phyloP scores from a whole-genome alignment of 2,113 vertebrate species.

The Dolichotis patagonum region DNA sequence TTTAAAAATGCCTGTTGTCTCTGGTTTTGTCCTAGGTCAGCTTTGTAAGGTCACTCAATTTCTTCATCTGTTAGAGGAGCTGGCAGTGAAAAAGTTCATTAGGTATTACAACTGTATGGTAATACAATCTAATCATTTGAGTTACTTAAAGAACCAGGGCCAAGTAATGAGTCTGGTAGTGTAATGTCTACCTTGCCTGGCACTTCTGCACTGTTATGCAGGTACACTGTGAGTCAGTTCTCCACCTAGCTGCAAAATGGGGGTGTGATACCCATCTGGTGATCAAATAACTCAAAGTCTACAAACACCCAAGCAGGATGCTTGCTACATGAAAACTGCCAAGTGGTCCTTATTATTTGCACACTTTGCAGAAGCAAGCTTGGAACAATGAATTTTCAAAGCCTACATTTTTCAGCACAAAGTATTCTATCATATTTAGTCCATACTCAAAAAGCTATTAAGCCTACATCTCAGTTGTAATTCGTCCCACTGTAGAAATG shows the following conservation, averaged over 20 bases:
- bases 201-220: background rate
- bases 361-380: conserved; percentile 34
- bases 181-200: background rate
- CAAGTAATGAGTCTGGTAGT: background rate
- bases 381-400: background rate
- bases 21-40: background rate
- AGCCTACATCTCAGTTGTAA: background rate
- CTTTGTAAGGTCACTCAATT: conserved; percentile 12
- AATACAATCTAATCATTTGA: background rate
- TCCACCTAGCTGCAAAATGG: background rate
- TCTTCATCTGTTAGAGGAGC: background rate
- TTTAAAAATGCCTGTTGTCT: background rate
- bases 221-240: background rate
- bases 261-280: background rate
- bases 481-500: background rate
- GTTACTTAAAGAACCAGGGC: background rate
- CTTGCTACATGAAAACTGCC: background rate
- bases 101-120: background rate
- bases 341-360: background rate
- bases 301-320: background rate
- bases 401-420: background rate
- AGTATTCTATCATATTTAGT: background rate
- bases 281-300: background rate
- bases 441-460: background rate
- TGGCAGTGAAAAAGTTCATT: background rate